Evolutionary conservation across 2,797 vertebrate species (phyloP).

Genomic region (Podarcis siculus): DNA sequence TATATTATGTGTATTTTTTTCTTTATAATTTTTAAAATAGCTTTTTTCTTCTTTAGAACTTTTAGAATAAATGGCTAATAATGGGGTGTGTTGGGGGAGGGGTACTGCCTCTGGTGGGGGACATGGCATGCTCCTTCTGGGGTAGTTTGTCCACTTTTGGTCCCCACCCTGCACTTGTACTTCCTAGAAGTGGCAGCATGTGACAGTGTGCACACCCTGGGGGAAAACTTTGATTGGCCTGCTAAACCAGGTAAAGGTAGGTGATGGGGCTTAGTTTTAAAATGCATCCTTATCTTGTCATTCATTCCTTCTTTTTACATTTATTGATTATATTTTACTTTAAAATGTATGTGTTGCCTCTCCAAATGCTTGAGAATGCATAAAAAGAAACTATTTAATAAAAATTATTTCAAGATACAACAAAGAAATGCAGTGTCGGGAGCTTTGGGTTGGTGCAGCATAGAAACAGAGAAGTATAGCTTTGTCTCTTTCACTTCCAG

Average conservation of each 20-base stretch:
- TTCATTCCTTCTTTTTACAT: neutral
- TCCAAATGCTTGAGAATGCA: neutral
- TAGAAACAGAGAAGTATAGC: too few species aligned
- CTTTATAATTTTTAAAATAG: too few species aligned
- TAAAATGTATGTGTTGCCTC: neutral
- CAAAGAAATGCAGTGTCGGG: too few species aligned
- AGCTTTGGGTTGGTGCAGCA: too few species aligned
- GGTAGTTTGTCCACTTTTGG: neutral
- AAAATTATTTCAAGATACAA: neutral
- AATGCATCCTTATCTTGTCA: neutral
- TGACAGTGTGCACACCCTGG: too few species aligned
- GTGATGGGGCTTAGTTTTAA: neutral
- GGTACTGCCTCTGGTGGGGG: too few species aligned
- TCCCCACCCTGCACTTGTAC: too few species aligned
- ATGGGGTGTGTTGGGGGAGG: too few species aligned
- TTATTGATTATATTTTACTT: neutral
- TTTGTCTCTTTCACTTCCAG: neutral
- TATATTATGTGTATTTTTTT: neutral
- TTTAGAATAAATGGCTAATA: neutral
- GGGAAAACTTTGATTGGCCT: too few species aligned
- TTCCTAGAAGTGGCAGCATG: too few species aligned
- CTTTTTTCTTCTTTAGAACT: too few species aligned
- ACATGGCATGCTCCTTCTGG: neutral
- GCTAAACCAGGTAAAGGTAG: too few species aligned
- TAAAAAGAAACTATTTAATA: neutral